Conservation (phyloP, 1,140 invertebrate species). For the Maconellicoccus hirsutus region DNA sequence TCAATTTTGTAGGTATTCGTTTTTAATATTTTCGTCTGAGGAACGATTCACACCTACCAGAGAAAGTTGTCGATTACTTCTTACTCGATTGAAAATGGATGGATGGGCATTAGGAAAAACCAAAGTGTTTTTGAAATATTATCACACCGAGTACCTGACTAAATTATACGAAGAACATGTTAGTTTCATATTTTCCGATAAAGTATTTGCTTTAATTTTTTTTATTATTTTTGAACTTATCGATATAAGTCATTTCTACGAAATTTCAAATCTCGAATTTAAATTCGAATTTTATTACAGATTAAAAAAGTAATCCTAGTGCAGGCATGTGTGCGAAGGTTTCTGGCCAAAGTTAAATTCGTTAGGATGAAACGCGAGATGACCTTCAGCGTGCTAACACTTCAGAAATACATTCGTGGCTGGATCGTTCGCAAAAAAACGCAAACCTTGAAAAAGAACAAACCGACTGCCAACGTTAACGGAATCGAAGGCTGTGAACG, state of each 20-base stretch:
- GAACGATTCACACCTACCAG: constrained; percentile 54
- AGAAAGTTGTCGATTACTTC: constrained; percentile 56
- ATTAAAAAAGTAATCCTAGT: constrained; percentile 55
- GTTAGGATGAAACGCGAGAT: constrained; percentile 46
- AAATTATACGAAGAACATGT: constrained; percentile 63
- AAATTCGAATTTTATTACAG: constrained; percentile 35
- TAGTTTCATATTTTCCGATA: constrained; percentile 11
- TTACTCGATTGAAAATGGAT: constrained; percentile 62
- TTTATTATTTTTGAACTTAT: no score
- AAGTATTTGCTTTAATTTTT: no score
- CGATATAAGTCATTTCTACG: no score
- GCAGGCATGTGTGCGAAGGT: constrained; percentile 56
- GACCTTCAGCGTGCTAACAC: constrained; percentile 49
- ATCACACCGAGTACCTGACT: constrained; percentile 68
- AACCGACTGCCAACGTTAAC: background rate
- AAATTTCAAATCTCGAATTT: no score
- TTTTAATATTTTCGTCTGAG: constrained; percentile 61
- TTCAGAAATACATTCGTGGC: constrained; percentile 52
- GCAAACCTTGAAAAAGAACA: constrained; percentile 23
- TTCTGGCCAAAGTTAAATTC: constrained; percentile 46
- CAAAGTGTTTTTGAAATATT: constrained; percentile 80
- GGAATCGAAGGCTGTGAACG: background rate
- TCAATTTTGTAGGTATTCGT: constrained; percentile 53
- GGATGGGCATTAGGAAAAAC: constrained; percentile 73
- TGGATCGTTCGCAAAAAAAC: constrained; percentile 43